phyloP scores from a whole-genome alignment of 1,140 invertebrate species.

The Colletes gigas region DNA sequence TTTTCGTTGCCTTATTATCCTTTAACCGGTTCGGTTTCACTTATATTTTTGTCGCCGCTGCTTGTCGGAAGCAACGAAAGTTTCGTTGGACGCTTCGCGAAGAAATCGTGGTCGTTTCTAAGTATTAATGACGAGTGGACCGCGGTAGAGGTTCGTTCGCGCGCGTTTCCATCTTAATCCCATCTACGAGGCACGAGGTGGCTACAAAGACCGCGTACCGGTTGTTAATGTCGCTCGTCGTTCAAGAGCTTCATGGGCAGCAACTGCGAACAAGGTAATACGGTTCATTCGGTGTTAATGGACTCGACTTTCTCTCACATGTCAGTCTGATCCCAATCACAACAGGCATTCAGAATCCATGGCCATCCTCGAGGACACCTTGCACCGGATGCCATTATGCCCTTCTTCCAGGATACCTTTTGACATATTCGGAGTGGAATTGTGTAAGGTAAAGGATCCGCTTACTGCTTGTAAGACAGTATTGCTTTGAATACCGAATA shows the following conservation, averaged over 20 bases:
- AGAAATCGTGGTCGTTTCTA: too few species aligned
- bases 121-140: too few species aligned
- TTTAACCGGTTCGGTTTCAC: too few species aligned
- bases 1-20: too few species aligned
- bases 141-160: too few species aligned
- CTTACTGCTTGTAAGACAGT: too few species aligned
- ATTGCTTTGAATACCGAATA: too few species aligned
- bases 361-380: constrained; percentile 49
- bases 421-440: neutral
- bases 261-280: constrained; percentile 32
- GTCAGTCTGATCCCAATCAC: constrained; percentile 31
- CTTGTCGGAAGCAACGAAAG: too few species aligned
- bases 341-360: constrained; percentile 47
- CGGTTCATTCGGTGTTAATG: constrained; percentile 51
- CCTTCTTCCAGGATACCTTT: neutral
- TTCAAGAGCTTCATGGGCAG: constrained; percentile 7
- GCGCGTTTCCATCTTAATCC: neutral
- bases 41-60: too few species aligned
- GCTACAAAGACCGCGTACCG: neutral
- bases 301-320: constrained; percentile 59
- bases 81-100: too few species aligned
- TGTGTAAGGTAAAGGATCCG: too few species aligned
- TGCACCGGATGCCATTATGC: neutral
- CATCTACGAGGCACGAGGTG: neutral
- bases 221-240: constrained; percentile 10